These are phyloP conservation scores for Oscheius sp. DNA, from an alignment of 2,888 invertebrate genomes.

Conservation along the genomic window DNA sequence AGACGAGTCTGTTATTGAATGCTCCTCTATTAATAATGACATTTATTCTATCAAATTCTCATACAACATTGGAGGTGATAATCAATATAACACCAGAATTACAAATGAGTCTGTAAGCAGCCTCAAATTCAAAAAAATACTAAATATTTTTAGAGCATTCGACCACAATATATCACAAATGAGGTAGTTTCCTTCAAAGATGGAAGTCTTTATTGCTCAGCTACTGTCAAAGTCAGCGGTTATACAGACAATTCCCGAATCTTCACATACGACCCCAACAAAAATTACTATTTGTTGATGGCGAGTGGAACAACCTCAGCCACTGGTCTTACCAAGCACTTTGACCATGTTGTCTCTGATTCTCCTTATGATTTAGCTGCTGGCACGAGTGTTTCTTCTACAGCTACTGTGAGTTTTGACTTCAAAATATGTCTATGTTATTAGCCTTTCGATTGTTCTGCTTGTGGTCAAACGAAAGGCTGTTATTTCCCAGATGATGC, in stretches of 20 bases:
- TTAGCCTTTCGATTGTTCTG: slow-evolving; percentile 39
- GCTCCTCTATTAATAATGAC: slow-evolving; percentile 35
- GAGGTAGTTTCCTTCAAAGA: not conserved
- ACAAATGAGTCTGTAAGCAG: not conserved
- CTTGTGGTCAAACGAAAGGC: slow-evolving; percentile 46
- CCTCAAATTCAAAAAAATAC: not conserved
- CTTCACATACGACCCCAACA: slow-evolving; percentile 15
- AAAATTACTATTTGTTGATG: slow-evolving; percentile 18
- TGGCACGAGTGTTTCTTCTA: not conserved
- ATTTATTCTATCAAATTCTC: slow-evolving; percentile 47
- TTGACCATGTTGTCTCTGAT: slow-evolving; percentile 21
- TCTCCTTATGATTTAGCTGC: not conserved
- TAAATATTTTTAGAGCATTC: not conserved
- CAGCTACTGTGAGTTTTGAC: not conserved
- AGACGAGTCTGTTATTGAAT: slow-evolving; percentile 45
- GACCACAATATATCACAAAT: not conserved
- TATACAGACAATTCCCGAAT: not conserved
- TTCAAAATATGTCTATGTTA: not conserved
- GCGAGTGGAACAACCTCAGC: slow-evolving; percentile 18
- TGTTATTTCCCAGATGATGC: slow-evolving; percentile 39
- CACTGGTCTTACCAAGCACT: slow-evolving; percentile 2
- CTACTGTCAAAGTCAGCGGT: slow-evolving; percentile 4
- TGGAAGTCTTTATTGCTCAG: slow-evolving; percentile 17
- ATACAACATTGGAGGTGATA: slow-evolving; percentile 19
- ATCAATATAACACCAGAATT: slow-evolving; percentile 4